A percentile compares a stretch with the other conserved stretches of the same genome.
Conservation (phyloP, 1,140 invertebrate genomes). For the Lordiphosa stackelbergi region DNA sequence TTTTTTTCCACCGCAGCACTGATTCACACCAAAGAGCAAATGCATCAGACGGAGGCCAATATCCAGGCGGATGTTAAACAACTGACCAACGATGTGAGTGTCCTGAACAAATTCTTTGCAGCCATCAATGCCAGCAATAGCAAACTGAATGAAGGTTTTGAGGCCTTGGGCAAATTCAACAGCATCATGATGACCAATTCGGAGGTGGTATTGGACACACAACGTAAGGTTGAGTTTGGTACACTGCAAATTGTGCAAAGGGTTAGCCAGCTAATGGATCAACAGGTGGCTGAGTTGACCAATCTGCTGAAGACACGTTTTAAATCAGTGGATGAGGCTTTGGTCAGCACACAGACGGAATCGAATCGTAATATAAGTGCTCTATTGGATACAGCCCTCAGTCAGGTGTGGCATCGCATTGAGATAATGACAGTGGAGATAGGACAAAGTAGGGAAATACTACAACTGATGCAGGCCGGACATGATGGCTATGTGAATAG, state of each 20-base stretch:
- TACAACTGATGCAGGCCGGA: slow-evolving; percentile 87
- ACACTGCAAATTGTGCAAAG: slow-evolving; percentile 91
- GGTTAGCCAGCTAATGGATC: slow-evolving; percentile 84
- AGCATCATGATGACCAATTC: slow-evolving; percentile 89
- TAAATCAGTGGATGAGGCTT: slow-evolving; percentile 82
- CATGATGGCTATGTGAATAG: slow-evolving; percentile 89
- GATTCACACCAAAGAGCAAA: slow-evolving; percentile 74
- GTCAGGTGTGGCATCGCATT: slow-evolving; percentile 91
- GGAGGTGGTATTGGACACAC: slow-evolving; percentile 90
- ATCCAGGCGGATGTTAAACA: slow-evolving; percentile 65
- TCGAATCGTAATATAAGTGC: slow-evolving; percentile 86
- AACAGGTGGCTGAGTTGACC: slow-evolving; percentile 83
- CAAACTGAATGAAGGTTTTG: slow-evolving; percentile 78
- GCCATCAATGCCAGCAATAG: slow-evolving; percentile 80
- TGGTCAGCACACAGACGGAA: slow-evolving; percentile 86
- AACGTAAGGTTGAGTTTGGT: slow-evolving; percentile 89
- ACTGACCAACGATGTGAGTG: slow-evolving; percentile 76
- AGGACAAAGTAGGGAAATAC: slow-evolving; percentile 84
- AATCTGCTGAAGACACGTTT: slow-evolving; percentile 83
- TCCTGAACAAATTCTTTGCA: slow-evolving; percentile 76
- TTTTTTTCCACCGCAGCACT: slow-evolving; percentile 21
- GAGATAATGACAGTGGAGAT: slow-evolving; percentile 92
- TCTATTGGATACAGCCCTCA: slow-evolving; percentile 89
- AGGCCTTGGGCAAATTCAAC: slow-evolving; percentile 85
- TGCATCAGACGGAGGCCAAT: slow-evolving; percentile 68